These are phyloP conservation scores for Stenodera caucasica DNA, from an alignment of 2,888 invertebrate species.

Conservation along the genomic window DNA sequence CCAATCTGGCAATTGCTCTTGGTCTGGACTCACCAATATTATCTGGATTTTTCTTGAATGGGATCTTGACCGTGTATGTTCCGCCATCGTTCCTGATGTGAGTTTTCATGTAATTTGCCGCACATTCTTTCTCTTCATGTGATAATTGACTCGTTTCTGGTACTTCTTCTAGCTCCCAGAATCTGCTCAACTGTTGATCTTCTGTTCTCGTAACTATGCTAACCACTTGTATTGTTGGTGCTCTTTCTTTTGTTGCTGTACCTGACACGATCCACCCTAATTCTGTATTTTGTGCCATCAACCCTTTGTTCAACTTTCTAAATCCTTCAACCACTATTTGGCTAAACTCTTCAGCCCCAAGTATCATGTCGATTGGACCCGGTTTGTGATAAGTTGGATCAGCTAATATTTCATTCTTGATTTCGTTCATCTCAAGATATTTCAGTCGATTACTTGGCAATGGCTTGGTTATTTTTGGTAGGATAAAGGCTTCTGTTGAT, in stretches of 20 bases:
- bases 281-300: constrained; percentile 6
- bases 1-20: constrained; percentile 23
- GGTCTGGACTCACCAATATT: constrained; percentile 19
- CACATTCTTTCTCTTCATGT: constrained; percentile 22
- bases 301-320: background rate
- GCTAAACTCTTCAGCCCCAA: background rate
- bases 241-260: background rate
- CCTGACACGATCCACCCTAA: background rate
- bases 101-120: constrained; percentile 13
- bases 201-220: background rate
- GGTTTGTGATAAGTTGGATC: background rate
- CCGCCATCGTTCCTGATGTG: constrained; percentile 13
- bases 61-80: constrained; percentile 20
- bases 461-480: background rate
- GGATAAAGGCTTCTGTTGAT: background rate
- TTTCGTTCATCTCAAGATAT: too few relatives aligned
- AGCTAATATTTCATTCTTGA: too few relatives aligned
- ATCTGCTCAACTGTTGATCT: constrained; percentile 11
- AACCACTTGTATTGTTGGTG: constrained; percentile 7
- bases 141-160: background rate
- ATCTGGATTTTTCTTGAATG: constrained; percentile 18
- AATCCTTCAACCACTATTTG: background rate
- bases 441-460: background rate
- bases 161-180: constrained; percentile 21
- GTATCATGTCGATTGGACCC: background rate